Evolutionary conservation across 2,113 vertebrate genomes (phyloP).

Genomic region (Oenanthe melanoleuca): DNA sequence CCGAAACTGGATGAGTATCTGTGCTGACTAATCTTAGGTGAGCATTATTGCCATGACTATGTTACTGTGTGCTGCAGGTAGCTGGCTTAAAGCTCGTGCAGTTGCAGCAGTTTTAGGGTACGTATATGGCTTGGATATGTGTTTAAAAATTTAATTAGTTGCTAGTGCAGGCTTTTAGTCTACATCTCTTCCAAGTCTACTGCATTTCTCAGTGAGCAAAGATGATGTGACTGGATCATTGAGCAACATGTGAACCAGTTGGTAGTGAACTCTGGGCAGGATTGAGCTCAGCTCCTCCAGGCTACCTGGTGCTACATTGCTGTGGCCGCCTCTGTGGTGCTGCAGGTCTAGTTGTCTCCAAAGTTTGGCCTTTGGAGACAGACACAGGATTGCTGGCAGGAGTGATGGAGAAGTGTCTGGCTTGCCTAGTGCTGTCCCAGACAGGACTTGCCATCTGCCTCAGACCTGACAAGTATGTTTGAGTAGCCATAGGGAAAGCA

Average conservation of each 20-base stretch:
- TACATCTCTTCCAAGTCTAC: background rate
- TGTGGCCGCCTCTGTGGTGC: rapidly evolving
- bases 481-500: background rate
- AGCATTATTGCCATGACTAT: background rate
- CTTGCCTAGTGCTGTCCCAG: background rate
- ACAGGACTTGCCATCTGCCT: background rate
- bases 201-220: background rate
- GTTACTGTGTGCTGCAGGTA: background rate
- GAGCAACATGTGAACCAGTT: background rate
- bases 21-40: background rate
- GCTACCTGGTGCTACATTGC: rapidly evolving
- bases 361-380: background rate
- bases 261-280: background rate
- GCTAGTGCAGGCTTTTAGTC: background rate
- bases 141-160: background rate
- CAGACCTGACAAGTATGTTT: background rate
- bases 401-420: background rate
- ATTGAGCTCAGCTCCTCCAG: background rate
- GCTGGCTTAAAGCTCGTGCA: background rate
- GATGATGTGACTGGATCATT: background rate
- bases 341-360: background rate
- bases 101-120: background rate
- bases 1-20: background rate
- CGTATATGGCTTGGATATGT: background rate
- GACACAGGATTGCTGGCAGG: background rate